Conservation (phyloP, 1,140 invertebrate species). For the Cydia pomonella region DNA sequence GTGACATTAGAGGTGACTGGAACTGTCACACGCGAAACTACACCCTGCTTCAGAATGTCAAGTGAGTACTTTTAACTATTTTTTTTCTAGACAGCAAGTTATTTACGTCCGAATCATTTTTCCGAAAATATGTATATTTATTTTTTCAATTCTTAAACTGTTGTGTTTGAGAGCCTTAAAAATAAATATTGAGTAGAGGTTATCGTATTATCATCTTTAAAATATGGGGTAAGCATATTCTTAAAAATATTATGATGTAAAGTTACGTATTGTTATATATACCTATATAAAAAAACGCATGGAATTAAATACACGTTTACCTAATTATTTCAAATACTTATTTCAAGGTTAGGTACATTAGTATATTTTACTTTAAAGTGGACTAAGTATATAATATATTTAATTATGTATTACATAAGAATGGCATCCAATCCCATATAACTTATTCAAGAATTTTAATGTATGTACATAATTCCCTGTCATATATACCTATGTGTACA, state of each 20-base stretch:
- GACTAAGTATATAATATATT: too few species aligned
- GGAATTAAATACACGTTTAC: neutral
- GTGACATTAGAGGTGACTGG: conserved; percentile 66
- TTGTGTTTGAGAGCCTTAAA: neutral
- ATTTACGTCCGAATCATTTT: neutral
- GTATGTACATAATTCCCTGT: neutral
- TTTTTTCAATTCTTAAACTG: neutral
- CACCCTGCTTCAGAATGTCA: conserved; percentile 75
- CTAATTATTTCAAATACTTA: neutral
- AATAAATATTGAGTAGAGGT: conserved; percentile 4
- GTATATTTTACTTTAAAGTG: neutral
- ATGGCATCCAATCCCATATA: neutral
- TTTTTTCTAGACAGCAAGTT: conserved; percentile 14
- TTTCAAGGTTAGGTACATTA: neutral
- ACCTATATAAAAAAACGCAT: neutral
- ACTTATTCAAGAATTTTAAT: conserved; percentile 21
- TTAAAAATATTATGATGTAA: neutral
- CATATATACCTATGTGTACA: neutral
- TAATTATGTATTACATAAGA: conserved; percentile 19
- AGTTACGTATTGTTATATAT: neutral
- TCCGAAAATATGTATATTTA: neutral
- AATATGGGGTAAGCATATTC: conserved; percentile 23
- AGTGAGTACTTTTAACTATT: conserved; percentile 55
- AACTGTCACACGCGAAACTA: conserved; percentile 71
- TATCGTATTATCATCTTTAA: conserved; percentile 12